Percentiles rank a stretch among this genome's conserved stretches.
Conservation (phyloP, 1,140 invertebrate genomes). For the Eurosta solidaginis region DNA sequence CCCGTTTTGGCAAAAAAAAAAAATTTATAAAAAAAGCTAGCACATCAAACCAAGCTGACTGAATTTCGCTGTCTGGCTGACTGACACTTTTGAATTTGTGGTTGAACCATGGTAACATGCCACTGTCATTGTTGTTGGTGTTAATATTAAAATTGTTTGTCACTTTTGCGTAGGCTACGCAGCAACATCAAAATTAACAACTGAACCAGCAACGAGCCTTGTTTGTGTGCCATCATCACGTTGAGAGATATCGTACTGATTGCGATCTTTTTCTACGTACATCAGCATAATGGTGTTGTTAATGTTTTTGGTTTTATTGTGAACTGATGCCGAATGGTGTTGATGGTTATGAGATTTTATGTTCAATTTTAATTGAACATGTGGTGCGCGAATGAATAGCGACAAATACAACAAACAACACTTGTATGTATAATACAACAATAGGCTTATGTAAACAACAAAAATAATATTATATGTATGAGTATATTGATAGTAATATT, state of each 20-base stretch:
- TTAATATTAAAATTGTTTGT: constrained; percentile 14
- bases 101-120: background rate
- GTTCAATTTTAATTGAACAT: constrained; percentile 34
- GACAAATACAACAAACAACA: constrained; percentile 8
- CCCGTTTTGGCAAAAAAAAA: too few relatives aligned
- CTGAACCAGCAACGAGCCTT: background rate
- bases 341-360: constrained; percentile 31
- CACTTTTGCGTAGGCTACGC: background rate
- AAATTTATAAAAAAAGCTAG: too few relatives aligned
- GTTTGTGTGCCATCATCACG: background rate
- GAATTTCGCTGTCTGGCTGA: background rate
- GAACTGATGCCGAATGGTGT: constrained; percentile 1
- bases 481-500: too few relatives aligned
- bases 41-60: background rate
- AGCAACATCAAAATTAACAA: background rate
- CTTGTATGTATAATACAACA: background rate
- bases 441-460: background rate
- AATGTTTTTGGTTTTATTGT: background rate
- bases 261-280: background rate
- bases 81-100: background rate
- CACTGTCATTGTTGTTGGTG: background rate
- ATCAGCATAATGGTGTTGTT: background rate
- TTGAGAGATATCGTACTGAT: background rate
- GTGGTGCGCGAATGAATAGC: constrained; percentile 7
- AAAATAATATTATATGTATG: background rate